These are phyloP conservation scores for Acrossocheilus wenchowensis DNA, from an alignment of 2,797 vertebrate species.

Conservation along the genomic window DNA sequence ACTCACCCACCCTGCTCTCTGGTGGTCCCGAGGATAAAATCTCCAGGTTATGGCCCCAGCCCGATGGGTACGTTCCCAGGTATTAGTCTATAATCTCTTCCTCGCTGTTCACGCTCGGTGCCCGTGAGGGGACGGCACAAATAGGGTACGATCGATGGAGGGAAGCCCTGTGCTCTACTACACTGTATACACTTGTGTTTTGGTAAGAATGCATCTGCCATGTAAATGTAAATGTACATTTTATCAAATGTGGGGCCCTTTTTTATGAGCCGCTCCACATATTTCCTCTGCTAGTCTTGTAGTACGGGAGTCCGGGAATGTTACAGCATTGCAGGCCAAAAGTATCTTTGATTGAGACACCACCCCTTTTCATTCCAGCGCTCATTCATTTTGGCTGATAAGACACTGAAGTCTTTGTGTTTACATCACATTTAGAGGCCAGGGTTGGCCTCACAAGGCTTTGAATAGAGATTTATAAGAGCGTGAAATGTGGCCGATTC, in stretches of 20 bases:
- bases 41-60: slow-evolving; percentile 89
- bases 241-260: slow-evolving; percentile 65
- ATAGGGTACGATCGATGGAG: slow-evolving; percentile 73
- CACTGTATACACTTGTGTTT: slow-evolving; percentile 37
- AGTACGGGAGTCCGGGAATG: slow-evolving; percentile 72
- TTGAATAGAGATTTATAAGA: background rate
- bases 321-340: slow-evolving; percentile 55
- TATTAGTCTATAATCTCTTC: slow-evolving; percentile 88
- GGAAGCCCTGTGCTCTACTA: slow-evolving; percentile 54
- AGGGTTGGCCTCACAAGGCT: background rate
- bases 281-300: slow-evolving; percentile 71
- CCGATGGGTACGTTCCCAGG: slow-evolving; percentile 87
- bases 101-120: slow-evolving; percentile 91
- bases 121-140: slow-evolving; percentile 69
- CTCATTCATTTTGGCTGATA: background rate
- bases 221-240: slow-evolving; percentile 39
- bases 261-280: slow-evolving; percentile 69
- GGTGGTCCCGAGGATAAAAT: slow-evolving; percentile 86
- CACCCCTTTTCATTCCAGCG: background rate
- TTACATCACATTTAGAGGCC: background rate
- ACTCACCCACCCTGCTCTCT: slow-evolving; percentile 70
- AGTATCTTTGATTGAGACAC: background rate
- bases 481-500: background rate
- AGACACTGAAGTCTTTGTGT: slow-evolving; percentile 20
- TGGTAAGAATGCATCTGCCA: slow-evolving; percentile 46